Evolutionary conservation across 2,888 invertebrate genomes (phyloP), one percentile per base, ranked within the genome.

Genomic region (Halictus ligatus): DNA sequence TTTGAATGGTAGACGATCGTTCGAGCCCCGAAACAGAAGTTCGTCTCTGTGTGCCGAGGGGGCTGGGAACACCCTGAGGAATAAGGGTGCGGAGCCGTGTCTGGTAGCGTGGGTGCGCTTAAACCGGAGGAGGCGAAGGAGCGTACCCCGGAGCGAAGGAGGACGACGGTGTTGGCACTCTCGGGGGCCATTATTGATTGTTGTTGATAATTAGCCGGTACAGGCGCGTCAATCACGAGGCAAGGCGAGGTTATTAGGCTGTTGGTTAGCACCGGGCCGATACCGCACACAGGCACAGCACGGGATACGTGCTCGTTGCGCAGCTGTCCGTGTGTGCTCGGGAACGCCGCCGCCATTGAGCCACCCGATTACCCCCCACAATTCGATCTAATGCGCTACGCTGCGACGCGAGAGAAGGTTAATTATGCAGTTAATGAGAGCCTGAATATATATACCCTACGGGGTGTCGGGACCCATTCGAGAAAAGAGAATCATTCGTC

Each of bases 131-230:
- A 79, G 74, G 75, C 67, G 58, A 40, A 67, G 48, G 35, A 79
- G 83, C 71, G 83, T 79, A 80, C 77, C 74, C 54, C 58, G 85
- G 73, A 78, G 81, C 69, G 83, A 77, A 81, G 85, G 84, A 84
- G 86, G 81, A 88, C 81, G 83, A 78, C 84, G 88, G 88, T 86
- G 89, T 88, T 86, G 88, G 80, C 85, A 89, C 86, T 89, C 88
- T 85, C 82, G 86, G 86, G 83, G 88, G 88, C 89, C 90, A 92
- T 93, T 94, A 94, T 94, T 93, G 94, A 94, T 94, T 94, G 94
- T 95, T 94, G 94, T 93, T 93, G 94, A 93, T 94, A 94, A 95
- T 95, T 94, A 94, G 93, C 94, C 92, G 91, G 92, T 92, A 93
- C 92, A 94, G 93, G 94, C 93, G 94, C 92, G 94, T 94, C 94